phyloP scores from a whole-genome alignment of 2,113 vertebrate genomes.

The Malurus elegans region DNA sequence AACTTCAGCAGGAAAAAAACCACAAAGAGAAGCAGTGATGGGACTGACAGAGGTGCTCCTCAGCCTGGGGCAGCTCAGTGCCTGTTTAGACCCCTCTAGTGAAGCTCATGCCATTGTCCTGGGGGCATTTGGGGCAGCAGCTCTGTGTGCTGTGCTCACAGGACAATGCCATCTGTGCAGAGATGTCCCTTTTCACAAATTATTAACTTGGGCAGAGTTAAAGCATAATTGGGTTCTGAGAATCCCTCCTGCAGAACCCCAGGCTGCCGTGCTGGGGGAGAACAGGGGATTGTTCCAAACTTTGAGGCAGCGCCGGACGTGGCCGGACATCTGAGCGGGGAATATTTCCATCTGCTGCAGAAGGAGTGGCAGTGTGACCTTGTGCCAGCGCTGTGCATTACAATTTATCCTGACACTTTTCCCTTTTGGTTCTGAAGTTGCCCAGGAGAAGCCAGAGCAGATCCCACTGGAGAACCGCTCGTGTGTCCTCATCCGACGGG shows the following conservation, averaged over 20 bases:
- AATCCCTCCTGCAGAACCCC: background rate
- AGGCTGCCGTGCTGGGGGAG: background rate
- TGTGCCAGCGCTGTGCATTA: fast-evolving
- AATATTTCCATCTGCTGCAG: background rate
- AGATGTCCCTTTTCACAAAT: background rate
- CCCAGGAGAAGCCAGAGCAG: slow-evolving; percentile 88
- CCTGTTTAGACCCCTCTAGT: background rate
- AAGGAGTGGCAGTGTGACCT: background rate
- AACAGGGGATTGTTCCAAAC: background rate
- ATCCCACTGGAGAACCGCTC: slow-evolving; percentile 91
- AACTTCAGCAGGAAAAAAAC: background rate
- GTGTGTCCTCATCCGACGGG: slow-evolving; percentile 93
- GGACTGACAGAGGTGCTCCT: background rate
- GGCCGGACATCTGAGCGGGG: background rate
- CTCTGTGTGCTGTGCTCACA: fast-evolving
- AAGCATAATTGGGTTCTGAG: background rate
- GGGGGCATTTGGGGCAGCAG: background rate
- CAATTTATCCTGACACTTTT: background rate
- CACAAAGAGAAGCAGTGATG: background rate
- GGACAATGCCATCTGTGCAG: background rate
- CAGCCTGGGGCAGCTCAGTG: background rate
- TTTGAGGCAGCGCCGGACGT: background rate
- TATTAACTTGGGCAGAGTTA: background rate
- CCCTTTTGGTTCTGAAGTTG: slow-evolving; percentile 42
- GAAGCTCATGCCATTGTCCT: background rate